Evolutionary conservation across 1,140 invertebrate species (phyloP).

Genomic region (Helicoverpa armigera): DNA sequence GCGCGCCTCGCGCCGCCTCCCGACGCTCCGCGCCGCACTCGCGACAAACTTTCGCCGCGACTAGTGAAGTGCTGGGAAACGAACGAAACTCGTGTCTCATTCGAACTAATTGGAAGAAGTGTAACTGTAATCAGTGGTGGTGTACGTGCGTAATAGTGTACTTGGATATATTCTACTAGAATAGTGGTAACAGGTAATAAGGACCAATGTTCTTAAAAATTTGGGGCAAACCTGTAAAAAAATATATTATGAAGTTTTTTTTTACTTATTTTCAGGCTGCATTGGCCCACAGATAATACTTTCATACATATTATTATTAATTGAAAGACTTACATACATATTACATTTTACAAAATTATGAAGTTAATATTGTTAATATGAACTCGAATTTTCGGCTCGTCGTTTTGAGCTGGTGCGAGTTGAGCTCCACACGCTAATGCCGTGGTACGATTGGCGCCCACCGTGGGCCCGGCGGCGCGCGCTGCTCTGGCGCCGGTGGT

Average conservation of each 20-base stretch:
- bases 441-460: background rate
- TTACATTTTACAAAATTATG: too few species aligned
- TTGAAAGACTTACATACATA: too few species aligned
- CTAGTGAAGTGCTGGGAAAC: background rate
- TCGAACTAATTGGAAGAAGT: background rate
- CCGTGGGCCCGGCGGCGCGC: background rate
- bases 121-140: conserved; percentile 5
- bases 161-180: background rate
- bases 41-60: conserved; percentile 23
- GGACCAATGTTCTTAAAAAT: too few species aligned
- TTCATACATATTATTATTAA: background rate
- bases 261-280: too few species aligned
- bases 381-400: too few species aligned
- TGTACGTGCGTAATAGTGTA: background rate
- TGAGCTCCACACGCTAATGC: too few species aligned
- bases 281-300: background rate
- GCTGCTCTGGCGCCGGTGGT: too few species aligned
- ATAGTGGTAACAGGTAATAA: conserved; percentile 1
- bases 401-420: too few species aligned
- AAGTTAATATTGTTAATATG: too few species aligned
- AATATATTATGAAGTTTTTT: too few species aligned
- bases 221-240: too few species aligned
- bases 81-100: background rate
- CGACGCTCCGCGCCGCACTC: conserved; percentile 10
- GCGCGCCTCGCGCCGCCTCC: conserved; percentile 41